A percentile compares a stretch with the other conserved stretches of the same genome.
These are phyloP conservation scores for Chrysina gloriosa DNA, from an alignment of 2,888 invertebrate genomes.

Conservation along the genomic window DNA sequence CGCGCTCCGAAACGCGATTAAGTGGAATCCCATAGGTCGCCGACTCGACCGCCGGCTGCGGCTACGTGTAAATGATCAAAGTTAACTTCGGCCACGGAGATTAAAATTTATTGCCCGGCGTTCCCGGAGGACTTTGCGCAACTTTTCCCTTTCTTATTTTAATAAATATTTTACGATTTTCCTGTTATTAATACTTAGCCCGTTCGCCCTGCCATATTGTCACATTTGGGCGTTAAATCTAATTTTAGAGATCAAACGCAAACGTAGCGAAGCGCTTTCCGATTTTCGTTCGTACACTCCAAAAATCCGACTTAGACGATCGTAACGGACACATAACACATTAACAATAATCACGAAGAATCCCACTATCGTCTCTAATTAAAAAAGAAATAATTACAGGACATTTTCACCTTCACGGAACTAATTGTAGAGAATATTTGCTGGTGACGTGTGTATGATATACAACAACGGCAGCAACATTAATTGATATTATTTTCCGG, in stretches of 20 bases:
- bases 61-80: constrained; percentile 37
- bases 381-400: constrained; percentile 1
- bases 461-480: constrained; percentile 7
- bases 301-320: not conserved
- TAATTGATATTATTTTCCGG: constrained; percentile 38
- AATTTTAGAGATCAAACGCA: constrained; percentile 33
- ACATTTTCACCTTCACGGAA: constrained; percentile 3
- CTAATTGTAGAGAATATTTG: not conserved
- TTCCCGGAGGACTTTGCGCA: constrained; percentile 23
- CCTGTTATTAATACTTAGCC: constrained; percentile 34
- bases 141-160: constrained; percentile 34
- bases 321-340: not conserved
- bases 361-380: no score
- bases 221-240: constrained; percentile 36
- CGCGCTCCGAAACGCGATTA: not conserved
- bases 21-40: constrained; percentile 22
- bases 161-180: constrained; percentile 40
- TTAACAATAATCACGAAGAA: not conserved
- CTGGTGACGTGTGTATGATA: constrained; percentile 16
- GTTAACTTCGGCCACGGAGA: constrained; percentile 32
- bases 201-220: constrained; percentile 32
- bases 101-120: constrained; percentile 36
- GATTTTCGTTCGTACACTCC: constrained; percentile 8
- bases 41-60: constrained; percentile 6
- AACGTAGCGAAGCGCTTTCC: constrained; percentile 1